Base-by-base conservation (phyloP, 2,113 vertebrate species). In the Limanda limanda region DNA sequence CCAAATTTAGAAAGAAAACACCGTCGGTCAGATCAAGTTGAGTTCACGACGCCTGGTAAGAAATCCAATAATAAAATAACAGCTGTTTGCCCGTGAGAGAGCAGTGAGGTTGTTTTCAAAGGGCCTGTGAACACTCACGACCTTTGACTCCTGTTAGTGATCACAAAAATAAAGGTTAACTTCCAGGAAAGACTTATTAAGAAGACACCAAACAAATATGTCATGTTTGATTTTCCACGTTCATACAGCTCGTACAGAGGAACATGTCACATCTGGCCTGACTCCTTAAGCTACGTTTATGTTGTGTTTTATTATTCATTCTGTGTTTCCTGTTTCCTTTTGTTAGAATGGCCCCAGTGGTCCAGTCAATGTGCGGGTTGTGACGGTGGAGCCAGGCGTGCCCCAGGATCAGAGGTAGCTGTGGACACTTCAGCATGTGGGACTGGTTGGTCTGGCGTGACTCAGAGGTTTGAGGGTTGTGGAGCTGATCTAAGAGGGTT, bases 1-100 rank as follows among this genome's bases (percentile, higher is more conserved):
- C 79, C 76, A 88, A 83, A 84, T 86, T 84, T 85, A 82, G 76
- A 89, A 83, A 79, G 85, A 89, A 91, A 89, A 88, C 79, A 83
- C 1, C 40, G 75, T 64, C 66, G 37, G 68, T 45, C 63, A 55
- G 79, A 78, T 86, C 80, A 77, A 18, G 21, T 79, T 82, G 7
- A 86, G 86, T 82, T 79, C 82, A 78, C 59, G 74, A 88, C 54
- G 31, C 79, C 69, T 58, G 78, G 48, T 58, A 84, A 74, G 86
- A 82, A 82, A 89, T 82, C 58, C 58, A 76, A 56, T 83, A 77
- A 79, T 74, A 85, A 67, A 86, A 87, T 71, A 91, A 81, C 76
- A 86, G 71, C 61, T 79, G 58, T 83, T 69, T 74, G 67, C 55
- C 79, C 63, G 57, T 1, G 57, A 76, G 81, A 73, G 76, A 66